These are phyloP conservation scores for Sepioteuthis lessoniana DNA, from an alignment of 2,888 invertebrate species.

Conservation along the genomic window DNA sequence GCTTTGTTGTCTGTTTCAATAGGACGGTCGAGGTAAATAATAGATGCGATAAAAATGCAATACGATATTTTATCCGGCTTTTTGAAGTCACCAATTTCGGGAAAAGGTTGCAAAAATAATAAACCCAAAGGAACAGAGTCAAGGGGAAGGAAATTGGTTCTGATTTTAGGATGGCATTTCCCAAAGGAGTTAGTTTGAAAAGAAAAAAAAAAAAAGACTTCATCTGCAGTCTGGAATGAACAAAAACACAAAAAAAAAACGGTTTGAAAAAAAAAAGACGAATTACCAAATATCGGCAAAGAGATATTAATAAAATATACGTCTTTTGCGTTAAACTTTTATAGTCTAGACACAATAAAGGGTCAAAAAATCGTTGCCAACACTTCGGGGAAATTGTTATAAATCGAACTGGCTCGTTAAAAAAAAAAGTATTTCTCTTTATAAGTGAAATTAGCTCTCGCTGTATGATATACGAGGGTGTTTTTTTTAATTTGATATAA, in stretches of 20 bases:
- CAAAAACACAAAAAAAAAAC: neutral
- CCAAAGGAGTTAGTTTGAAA: neutral
- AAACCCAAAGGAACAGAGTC: neutral
- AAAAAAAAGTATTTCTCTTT: too few relatives aligned
- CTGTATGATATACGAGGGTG: too few relatives aligned
- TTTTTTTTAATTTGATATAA: too few relatives aligned
- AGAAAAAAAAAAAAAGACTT: neutral
- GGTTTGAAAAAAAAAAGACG: neutral
- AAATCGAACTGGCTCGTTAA: too few relatives aligned
- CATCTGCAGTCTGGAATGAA: neutral
- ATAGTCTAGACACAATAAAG: too few relatives aligned
- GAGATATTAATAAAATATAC: too few relatives aligned
- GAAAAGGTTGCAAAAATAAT: neutral
- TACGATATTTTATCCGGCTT: neutral
- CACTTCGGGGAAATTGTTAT: too few relatives aligned
- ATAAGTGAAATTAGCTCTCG: too few relatives aligned
- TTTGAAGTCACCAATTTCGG: neutral
- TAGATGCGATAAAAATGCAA: slow-evolving; percentile 11
- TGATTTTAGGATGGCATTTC: neutral
- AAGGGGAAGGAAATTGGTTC: neutral
- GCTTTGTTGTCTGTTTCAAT: neutral
- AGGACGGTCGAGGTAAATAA: neutral
- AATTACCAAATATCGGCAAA: too few relatives aligned
- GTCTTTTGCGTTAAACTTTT: too few relatives aligned
- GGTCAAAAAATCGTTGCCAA: too few relatives aligned